Evolutionary conservation across 2,113 vertebrate species (phyloP), one percentile per base, ranked within the genome.

Genomic region (Cyprinodon brontotheroides): DNA sequence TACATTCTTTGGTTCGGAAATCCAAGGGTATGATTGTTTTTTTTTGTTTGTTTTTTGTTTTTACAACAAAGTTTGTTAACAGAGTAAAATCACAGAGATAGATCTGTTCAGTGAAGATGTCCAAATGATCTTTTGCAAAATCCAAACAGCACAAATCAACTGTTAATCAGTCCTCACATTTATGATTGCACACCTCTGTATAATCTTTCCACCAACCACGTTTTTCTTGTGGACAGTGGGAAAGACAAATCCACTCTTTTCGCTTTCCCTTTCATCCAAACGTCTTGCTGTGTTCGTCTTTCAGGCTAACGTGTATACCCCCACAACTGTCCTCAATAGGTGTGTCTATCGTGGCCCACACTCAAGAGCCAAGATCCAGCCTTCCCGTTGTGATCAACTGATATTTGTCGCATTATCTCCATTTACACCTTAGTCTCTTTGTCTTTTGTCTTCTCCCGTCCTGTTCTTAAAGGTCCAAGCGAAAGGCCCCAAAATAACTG

Each of bases 401-500:
- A 81, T 64, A 41, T 67, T 77, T 20, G 4, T 61, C 40, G 48
- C 61, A 50, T 41, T 37, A 11, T 74, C 48, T 63, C 65, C 50
- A 63, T 71, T 77, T n/a, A 50, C 57, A n/a, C 61, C 8, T 9
- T 29, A 7, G 41, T 13, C 29, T 4, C 15, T 38, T 11, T 29
- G 2, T n/a, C 50, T 5, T 11, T 7, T 7, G 37, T 68, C 8
- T 10, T 15, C 48, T 17, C 47, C 61, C 47, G 0, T 45, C 50
- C 3, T 14, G 13, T 70, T 15, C 75, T 96, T 89, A 96, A 78
- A 95, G 92, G 74, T 96, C 95, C 11, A 97, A 92, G 29, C 93
- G 93, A 78, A 96, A 97, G 65, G 95, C 93, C 0, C 95, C 96
- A 0, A 97, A 97, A 72, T 96, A 97, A 77, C 93, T 96, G 86